A percentile compares a stretch with the other conserved stretches of the same genome.
Evolutionary conservation across 2,888 invertebrate species (phyloP).

Genomic region (Gasteruption jaculator): DNA sequence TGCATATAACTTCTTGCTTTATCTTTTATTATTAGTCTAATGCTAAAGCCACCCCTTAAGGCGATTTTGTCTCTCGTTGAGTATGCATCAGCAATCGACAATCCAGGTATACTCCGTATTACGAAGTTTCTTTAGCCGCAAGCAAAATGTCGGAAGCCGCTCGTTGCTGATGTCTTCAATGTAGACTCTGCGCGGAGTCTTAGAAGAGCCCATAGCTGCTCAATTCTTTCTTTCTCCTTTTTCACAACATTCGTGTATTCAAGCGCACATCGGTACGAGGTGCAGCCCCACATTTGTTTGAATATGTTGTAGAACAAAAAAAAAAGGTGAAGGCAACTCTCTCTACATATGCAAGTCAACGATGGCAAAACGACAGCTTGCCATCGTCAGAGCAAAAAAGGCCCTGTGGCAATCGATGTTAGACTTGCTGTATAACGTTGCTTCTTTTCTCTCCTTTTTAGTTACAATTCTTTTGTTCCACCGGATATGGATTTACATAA

Average conservation of each 20-base stretch:
- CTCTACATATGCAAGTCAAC: not conserved
- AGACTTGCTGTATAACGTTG: too few relatives aligned
- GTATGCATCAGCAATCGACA: conserved; percentile 43
- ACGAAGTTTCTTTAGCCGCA: conserved; percentile 23
- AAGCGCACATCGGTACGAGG: conserved; percentile 5
- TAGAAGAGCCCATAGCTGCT: not conserved
- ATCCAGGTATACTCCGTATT: conserved; percentile 27
- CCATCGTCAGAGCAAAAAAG: too few relatives aligned
- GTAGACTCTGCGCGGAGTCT: conserved; percentile 15
- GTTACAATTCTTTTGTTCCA: too few relatives aligned
- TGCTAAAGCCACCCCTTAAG: conserved; percentile 22
- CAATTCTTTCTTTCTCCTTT: not conserved
- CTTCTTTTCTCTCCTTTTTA: too few relatives aligned
- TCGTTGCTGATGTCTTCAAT: conserved; percentile 18
- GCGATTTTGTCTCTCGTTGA: conserved; percentile 37
- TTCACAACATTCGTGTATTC: conserved; percentile 2
- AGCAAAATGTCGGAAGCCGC: conserved; percentile 31
- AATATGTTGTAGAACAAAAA: too few relatives aligned
- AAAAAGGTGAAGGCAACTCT: too few relatives aligned
- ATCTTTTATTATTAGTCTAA: conserved; percentile 31
- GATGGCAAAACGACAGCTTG: conserved; percentile 26
- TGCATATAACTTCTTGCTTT: too few relatives aligned
- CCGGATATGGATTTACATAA: too few relatives aligned
- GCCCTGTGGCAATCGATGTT: too few relatives aligned
- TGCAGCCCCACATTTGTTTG: too few relatives aligned